Base-by-base conservation (phyloP, 2,888 invertebrate species). In the Alcis repandata region DNA sequence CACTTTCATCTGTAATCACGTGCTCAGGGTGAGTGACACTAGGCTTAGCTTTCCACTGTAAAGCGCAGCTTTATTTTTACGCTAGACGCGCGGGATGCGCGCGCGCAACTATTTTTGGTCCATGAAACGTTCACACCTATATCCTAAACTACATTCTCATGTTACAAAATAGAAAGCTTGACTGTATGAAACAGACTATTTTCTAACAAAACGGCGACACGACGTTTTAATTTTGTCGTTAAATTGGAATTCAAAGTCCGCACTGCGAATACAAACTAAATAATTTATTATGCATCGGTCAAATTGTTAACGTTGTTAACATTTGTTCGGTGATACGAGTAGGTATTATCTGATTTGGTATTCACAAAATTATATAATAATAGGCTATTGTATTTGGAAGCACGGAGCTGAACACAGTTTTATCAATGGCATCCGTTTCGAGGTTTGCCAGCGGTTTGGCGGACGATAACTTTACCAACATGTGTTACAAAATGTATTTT, bases 1-100 rank as follows among this genome's bases (percentile, higher is more conserved):
- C 74, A 72, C 77, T 81, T 83, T 82, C 77, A 70, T 77, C 77
- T 79, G 79, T 63, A 79, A 74, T 73, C 75, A 80, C 79, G 81
- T 84, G 79, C 77, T 78, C 74, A 82, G 82, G 92, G 92, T 92
- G 89, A 92, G 92, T 92, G 90, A 90, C 91, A 88, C 83, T 60
- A 61, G 46, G 41, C 32, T 57, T 45, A 66, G 72, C 71, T 69
- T 73, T 73, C 77, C 79, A 73, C 85, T 81, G 84, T 88, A 85
- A n/a, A 82, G 66, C 78, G 62, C 75, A 76, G 82, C 79, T 87
- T 86, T 92, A 91, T 90, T 91, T 91, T 87, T 90, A 89, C 81
- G 81, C 81, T 75, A 76, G 78, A 80, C 83, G 85, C 85, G 79
- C 83, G 87, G 79, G 86, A 89, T 86, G 88, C 87, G 85, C 87